Base-by-base conservation (phyloP, 2,888 invertebrate species). In the Anarsia innoxiella region DNA sequence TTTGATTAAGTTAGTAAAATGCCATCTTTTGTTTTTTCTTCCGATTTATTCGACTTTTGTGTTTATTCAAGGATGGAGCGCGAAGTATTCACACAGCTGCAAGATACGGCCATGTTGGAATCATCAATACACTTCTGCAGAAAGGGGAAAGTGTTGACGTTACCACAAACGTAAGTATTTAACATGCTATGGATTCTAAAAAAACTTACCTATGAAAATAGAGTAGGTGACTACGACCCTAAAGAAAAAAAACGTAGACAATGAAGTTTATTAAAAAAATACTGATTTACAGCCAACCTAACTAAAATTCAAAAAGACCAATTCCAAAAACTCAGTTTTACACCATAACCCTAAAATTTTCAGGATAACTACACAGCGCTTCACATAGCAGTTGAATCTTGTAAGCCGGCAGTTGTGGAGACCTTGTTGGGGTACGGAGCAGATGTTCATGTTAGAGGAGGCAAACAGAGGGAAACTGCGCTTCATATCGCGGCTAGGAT, bases 61-160 rank as follows among this genome's bases (percentile, higher is more conserved):
- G n/a, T n/a, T n/a, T n/a, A 3, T 25, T 78, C 12, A 66, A 94
- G 93, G 92, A 91, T 55, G 99, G 99, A 14, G 99, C 99, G 0
- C 88, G 99, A 41, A 97, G 98, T 67, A 94, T 99, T 47, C 99
- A 99, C 77, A 97, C 97, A 0, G 99, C 99, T 0, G 98, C 99
- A 8, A 90, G 94, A 61, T 96, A 96, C 59, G 99, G 99, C 0
- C 98, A 99, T 66, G 96, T 97, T 3, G 96, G 97, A 15, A 98
- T 99, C 62, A 97, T 99, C 64, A 97, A 96, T 72, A 96, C 98
- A 0, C 84, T 99, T 27, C 86, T 99, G 40, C 94, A 95, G 66
- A 96, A 97, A 71, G 99, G 99, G 31, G 99, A 99, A 70, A 94
- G 95, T 74, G 98, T 99, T 1, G 97, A 98, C 68, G 93, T 96